These are phyloP conservation scores for Anas platyrhynchos DNA, from an alignment of 2,113 vertebrate species.

Conservation along the genomic window DNA sequence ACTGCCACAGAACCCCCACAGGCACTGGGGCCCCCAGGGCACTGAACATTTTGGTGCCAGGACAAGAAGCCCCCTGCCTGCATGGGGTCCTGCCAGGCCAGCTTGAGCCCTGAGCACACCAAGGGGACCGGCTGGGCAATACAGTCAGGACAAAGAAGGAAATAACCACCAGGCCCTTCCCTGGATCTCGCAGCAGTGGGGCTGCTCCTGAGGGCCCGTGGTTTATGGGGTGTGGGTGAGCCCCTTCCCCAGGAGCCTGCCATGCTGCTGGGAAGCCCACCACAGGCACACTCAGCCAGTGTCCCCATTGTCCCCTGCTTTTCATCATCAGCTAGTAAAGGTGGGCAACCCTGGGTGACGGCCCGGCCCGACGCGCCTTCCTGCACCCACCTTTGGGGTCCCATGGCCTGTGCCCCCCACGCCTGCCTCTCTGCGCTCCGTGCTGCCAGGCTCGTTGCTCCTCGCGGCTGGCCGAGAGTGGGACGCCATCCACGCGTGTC, in stretches of 20 bases:
- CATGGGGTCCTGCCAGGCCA: background rate
- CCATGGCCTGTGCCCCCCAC: background rate
- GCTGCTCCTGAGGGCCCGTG: background rate
- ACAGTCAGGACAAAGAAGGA: background rate
- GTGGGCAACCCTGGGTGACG: accelerated
- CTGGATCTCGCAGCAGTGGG: background rate
- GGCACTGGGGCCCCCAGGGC: background rate
- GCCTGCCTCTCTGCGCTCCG: background rate
- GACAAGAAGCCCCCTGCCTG: background rate
- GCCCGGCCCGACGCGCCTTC: background rate
- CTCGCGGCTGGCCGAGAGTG: background rate
- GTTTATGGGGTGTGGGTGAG: background rate
- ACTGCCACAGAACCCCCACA: background rate
- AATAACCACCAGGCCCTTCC: background rate
- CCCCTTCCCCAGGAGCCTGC: background rate
- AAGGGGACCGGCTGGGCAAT: background rate
- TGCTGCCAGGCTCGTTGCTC: background rate
- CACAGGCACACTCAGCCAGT: background rate
- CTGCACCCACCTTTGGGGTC: conserved; percentile 44
- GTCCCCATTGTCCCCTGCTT: accelerated
- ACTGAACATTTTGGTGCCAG: background rate
- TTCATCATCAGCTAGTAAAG: background rate
- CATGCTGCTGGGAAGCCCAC: background rate
- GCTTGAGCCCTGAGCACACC: background rate
- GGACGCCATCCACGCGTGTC: accelerated